These are phyloP conservation scores for Thymallus thymallus DNA, from an alignment of 2,113 vertebrate species.

Conservation along the genomic window DNA sequence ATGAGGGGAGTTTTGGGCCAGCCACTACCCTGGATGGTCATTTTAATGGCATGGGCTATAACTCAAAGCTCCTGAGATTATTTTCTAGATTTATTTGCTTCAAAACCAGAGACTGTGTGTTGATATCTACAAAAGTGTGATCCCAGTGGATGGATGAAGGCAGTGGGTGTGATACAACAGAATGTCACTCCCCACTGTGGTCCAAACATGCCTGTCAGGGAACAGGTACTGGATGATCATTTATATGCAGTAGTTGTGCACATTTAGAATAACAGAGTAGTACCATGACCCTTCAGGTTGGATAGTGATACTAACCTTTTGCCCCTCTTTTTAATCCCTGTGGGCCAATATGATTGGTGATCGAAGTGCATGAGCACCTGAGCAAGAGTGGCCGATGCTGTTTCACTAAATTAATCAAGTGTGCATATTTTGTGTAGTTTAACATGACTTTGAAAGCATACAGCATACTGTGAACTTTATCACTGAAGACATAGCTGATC, in stretches of 20 bases:
- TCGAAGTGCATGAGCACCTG: background rate
- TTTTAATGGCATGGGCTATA: background rate
- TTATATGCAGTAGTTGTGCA: slow-evolving; percentile 1
- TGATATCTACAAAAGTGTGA: background rate
- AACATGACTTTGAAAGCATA: background rate
- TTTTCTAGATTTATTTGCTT: background rate
- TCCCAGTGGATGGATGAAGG: background rate
- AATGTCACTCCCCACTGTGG: background rate
- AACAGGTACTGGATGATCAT: slow-evolving; percentile 22
- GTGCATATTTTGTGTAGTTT: background rate
- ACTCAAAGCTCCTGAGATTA: background rate
- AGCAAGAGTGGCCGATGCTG: background rate
- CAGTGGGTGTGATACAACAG: background rate
- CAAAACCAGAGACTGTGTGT: background rate
- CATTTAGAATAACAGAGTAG: slow-evolving; percentile 2
- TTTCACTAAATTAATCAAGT: background rate
- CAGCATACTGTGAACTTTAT: background rate
- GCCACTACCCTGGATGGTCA: background rate
- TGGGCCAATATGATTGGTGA: background rate
- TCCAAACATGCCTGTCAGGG: slow-evolving; percentile 9
- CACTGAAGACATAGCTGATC: background rate
- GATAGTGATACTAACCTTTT: background rate
- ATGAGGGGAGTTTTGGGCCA: background rate
- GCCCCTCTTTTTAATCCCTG: background rate
- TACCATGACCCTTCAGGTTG: background rate